Base-by-base conservation (phyloP, 2,797 vertebrate genomes). In the Ceryle rudis region DNA sequence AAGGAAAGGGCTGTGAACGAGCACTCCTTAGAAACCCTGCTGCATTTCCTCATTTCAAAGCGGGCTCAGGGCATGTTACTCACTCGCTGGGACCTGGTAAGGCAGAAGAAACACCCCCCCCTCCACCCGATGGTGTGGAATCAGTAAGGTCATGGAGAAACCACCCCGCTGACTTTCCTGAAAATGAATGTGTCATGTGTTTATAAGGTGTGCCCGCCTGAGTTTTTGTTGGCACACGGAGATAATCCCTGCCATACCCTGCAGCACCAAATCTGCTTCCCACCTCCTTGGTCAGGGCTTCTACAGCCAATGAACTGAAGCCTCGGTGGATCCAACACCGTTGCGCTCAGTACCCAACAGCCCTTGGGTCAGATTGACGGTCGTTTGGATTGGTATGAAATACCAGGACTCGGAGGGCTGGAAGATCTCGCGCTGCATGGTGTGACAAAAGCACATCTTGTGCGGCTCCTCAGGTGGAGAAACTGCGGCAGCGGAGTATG, bases 401-500 rank as follows among this genome's bases (percentile, higher is more conserved):
- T 0, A 18, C 8, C 39, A n/a, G n/a, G n/a, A 7, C n/a, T 19
- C 14, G 14, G 62, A 31, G 33, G 39, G 57, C 18, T 62, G 2
- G 2, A 31, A 6, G 51, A 15, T 52, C n/a, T 55, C 42, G 47
- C 1, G 0, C 20, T 22, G 33, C 3, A 1, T 10, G 67, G 42
- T 5, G 44, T 33, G 47, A 75, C 37, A 55, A 70, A 66, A 64
- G 37, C 47, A 31, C 33, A 6, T 9, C 21, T 0, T 19, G 21
- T 15, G 33, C 22, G 20, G 39, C 31, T 46, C 31, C 81, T 26
- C 2, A n/a, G 33, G 44, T 3, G 18, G 35, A 41, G 78, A 51
- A 70, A n/a, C 12, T 2, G 1, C 2, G 1, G 64, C 75, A 54
- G 54, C 2, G 2, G 54, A 15, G 18, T 21, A 26, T 1, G 21